Base-by-base conservation (phyloP, 2,797 vertebrate species). In the Brachymystax lenok region DNA sequence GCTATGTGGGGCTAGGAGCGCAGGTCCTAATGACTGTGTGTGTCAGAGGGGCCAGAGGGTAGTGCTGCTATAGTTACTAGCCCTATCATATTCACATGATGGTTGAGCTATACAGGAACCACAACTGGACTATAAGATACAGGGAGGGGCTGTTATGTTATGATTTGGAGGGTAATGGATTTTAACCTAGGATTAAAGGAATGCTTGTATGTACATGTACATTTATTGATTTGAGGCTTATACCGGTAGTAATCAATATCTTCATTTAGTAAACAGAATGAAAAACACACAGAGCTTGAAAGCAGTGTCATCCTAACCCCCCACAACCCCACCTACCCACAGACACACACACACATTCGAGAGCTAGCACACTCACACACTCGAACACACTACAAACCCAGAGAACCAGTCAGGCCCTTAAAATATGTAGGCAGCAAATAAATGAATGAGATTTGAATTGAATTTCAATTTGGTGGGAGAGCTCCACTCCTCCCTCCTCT, bases 11-110 rank as follows among this genome's bases (percentile, higher is more conserved):
- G 56, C 56, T 8, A 2, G n/a, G 56, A 10, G 56, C 13, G 5
- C 75, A 73, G 35, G 16, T 86, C 85, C 85, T 13, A 30, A 27
- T 63, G 30, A 40, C 17, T 63, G 56, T 50, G 54, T 46, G 59
- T 21, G 27, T 13, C 50, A 24, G 56, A n/a, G 56, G 12, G 8
- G 27, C 30, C 30, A 56, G 8, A 12, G 19, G 73, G 21, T 16
- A 30, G 21, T 8, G 24, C 19, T 21, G n/a, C 56, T n/a, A 61
- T 8, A 35, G 28, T 30, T 63, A 35, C 24, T 61, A 24, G 27
- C 3, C 14, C 17, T 14, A 69, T 61, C 64, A 27, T 17, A 69
- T 21, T 69, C 21, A 59, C 56, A 61, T 61, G 19, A 21, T 8
- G n/a, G 56, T n/a, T 61, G 56, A 21, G 19, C 21, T 61, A 21